phyloP scores from a whole-genome alignment of 2,888 invertebrate species.

The Cheilosia soror region DNA sequence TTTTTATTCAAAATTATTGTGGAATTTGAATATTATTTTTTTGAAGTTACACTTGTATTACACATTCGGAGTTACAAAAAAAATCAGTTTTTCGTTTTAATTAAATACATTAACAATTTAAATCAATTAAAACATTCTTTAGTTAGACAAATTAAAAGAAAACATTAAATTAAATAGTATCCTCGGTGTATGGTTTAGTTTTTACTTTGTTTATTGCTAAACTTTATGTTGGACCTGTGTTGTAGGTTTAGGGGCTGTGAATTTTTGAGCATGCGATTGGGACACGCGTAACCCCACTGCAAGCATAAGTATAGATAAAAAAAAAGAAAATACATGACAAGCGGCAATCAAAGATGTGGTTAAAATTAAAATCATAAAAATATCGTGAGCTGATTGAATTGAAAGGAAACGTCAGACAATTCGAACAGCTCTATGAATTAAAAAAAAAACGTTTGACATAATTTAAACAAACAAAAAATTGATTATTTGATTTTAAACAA shows the following conservation, averaged over 20 bases:
- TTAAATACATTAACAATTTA: conserved; percentile 48
- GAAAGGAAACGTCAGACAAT: conserved; percentile 8
- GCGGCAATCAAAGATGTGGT: conserved; percentile 78
- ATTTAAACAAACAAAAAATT: conserved; percentile 70
- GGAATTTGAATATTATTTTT: conserved; percentile 44
- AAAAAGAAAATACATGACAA: conserved; percentile 77
- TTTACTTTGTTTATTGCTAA: conserved; percentile 62
- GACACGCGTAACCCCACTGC: conserved; percentile 96
- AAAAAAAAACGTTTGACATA: conserved; percentile 74
- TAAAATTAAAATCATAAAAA: conserved; percentile 32
- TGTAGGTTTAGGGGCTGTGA: conserved; percentile 59
- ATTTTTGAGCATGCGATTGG: conserved; percentile 91
- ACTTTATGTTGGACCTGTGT: conserved; percentile 64
- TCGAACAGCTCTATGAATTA: conserved; percentile 64
- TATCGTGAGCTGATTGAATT: conserved; percentile 30
- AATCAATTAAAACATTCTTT: conserved; percentile 36
- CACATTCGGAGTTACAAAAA: conserved; percentile 43
- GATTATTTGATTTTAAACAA: conserved; percentile 56
- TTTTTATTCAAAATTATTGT: conserved; percentile 56
- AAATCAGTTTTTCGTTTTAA: conserved; percentile 1
- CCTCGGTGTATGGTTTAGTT: conserved; percentile 42
- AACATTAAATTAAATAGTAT: conserved; percentile 42
- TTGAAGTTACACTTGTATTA: conserved; percentile 41
- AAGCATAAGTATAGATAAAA: conserved; percentile 84
- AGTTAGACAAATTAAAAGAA: conserved; percentile 42